Evolutionary conservation across 2,113 vertebrate genomes (phyloP), one percentile per base, ranked within the genome.

Genomic region (Cariama cristata): DNA sequence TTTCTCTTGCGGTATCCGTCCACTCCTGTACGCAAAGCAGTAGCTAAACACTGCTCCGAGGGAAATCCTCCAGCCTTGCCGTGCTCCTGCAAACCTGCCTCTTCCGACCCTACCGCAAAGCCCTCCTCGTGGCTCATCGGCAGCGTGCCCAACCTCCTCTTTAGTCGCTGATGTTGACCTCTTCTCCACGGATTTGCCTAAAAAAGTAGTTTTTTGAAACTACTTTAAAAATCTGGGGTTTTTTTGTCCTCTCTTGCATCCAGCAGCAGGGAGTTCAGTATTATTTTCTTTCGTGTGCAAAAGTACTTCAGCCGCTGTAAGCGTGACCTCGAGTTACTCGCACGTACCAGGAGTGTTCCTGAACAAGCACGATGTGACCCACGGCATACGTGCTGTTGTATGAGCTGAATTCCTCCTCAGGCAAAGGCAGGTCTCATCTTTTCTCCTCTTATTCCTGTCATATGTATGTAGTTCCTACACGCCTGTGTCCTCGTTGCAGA

Each of bases 311-410:
- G 74, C 50, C 3, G 45, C 83, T 21, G 35, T 28, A 5, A 18
- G 20, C 1, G 0, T 9, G 50, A 27, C 40, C 66, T 33, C 4
- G 1, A 15, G 45, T 24, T 22, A 50, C 73, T 68, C 38, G 6
- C 38, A 0, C 6, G 0, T 22, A 14, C 32, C 24, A 14, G 68
- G 26, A 17, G 45, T 2, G 24, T 18, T 58, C 35, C 58, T 32
- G 35, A n/a, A 1, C 19, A 6, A 42, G 45, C 82, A 7, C 40
- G 1, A 2, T 1, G 42, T 19, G 30, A 15, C 50, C 55, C 13
- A 0, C 24, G 19, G 47, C 28, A 2, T 23, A 2, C 1, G 1
- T 22, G 60, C 47, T 53, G 38, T 4, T 6, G 20, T 15, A 1
- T 12, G 63, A 30, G 33, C 59, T 5, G 3, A 64, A 3, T 21